Percentiles rank a stretch among this genome's conserved stretches.
phyloP scores from a whole-genome alignment of 2,113 vertebrate genomes.

The Hippocampus comes region DNA sequence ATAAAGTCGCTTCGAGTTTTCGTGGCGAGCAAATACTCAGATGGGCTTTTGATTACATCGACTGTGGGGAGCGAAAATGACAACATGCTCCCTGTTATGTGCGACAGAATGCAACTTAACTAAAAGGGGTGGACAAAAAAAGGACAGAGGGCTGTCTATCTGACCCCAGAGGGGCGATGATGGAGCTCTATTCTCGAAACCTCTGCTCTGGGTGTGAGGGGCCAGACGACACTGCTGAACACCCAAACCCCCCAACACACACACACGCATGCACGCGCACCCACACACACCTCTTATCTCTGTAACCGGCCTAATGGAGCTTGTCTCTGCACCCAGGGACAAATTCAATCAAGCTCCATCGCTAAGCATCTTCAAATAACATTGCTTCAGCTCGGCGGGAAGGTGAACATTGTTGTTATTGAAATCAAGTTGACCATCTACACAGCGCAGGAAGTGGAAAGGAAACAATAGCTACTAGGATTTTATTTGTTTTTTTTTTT shows the following conservation, averaged over 20 bases:
- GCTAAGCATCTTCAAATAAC: constrained; percentile 58
- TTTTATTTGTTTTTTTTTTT: too few relatives aligned
- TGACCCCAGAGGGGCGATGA: constrained; percentile 74
- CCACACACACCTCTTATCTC: constrained; percentile 49
- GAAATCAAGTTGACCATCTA: constrained; percentile 32
- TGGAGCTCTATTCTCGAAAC: constrained; percentile 34
- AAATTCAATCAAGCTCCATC: constrained; percentile 55
- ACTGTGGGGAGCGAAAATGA: too few relatives aligned
- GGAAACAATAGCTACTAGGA: background rate
- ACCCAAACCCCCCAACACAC: constrained; percentile 13
- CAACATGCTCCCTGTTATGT: background rate
- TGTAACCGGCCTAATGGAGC: constrained; percentile 70
- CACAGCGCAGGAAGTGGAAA: background rate
- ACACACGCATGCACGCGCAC: too few relatives aligned
- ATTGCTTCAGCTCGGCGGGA: constrained; percentile 31
- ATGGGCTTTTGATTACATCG: background rate
- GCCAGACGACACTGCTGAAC: constrained; percentile 50
- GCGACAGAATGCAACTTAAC: constrained; percentile 58
- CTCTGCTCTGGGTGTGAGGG: constrained; percentile 24
- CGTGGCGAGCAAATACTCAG: background rate
- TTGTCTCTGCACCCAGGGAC: constrained; percentile 53
- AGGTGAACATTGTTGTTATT: constrained; percentile 35
- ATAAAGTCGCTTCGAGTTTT: constrained; percentile 35
- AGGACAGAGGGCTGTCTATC: constrained; percentile 42
- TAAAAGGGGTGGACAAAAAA: constrained; percentile 58